A percentile compares a stretch with the other conserved stretches of the same genome.
Conservation (phyloP, 2,113 vertebrate species). For the Numenius arquata region DNA sequence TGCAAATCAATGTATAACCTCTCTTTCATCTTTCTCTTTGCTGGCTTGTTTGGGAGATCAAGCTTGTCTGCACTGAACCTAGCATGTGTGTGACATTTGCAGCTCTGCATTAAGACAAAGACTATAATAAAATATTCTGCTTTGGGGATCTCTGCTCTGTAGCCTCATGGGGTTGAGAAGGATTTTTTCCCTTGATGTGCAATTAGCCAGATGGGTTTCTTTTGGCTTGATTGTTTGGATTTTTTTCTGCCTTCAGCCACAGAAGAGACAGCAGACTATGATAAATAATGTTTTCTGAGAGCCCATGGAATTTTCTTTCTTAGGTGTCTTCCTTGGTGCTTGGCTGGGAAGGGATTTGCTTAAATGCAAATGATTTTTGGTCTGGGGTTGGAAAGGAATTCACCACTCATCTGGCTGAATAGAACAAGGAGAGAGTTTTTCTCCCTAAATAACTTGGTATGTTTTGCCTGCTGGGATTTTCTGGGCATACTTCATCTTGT, state of each 20-base stretch:
- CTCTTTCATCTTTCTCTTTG: neutral
- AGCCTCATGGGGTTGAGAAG: neutral
- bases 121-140: neutral
- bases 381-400: neutral
- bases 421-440: neutral
- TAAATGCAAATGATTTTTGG: neutral
- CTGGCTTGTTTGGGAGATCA: neutral
- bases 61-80: neutral
- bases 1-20: neutral
- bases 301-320: neutral
- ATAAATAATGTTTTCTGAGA: neutral
- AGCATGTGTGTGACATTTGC: neutral
- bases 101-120: neutral
- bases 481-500: fast-evolving
- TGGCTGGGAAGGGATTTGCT: neutral
- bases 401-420: neutral
- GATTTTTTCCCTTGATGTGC: neutral
- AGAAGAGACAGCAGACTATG: neutral
- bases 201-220: neutral
- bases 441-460: neutral
- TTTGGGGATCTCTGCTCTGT: neutral
- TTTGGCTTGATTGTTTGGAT: neutral
- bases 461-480: neutral
- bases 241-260: neutral
- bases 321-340: neutral